Evolutionary conservation across 2,797 vertebrate genomes (phyloP), one percentile per base, ranked within the genome.

Genomic region (Pipistrellus kuhlii): DNA sequence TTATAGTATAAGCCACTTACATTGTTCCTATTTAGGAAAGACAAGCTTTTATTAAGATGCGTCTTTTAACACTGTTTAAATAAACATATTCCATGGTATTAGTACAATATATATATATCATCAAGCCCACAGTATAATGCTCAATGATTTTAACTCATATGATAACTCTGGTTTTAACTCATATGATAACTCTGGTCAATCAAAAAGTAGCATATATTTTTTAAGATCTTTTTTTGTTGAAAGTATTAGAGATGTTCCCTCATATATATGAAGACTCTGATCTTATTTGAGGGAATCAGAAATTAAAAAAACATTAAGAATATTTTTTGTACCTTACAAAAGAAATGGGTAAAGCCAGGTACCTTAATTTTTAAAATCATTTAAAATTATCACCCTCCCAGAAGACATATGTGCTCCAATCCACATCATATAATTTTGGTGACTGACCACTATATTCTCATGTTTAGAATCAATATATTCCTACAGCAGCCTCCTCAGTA

Each of bases 361-460:
- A 78, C 41, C 6, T 62, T 94, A 44, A 76, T 91, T 62, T 94
- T 73, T 38, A 46, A 95, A 80, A 78, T 71, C 59, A 75, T 38
- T 76, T 88, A 72, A 94, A 91, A 44, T 85, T 2, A 7, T 86
- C 5, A 57, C 4, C 11, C 21, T 55, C 25, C 27, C 73, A 75
- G 27, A 93, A 95, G 41, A 59, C 17, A 46, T 25, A 44, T 8
- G 27, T 64, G 17, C 14, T 77, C 3, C 23, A 72, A n/a, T 10
- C 10, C 20, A 20, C 1, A 62, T 5, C 14, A 23, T n/a, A 8
- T n/a, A 46, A 73, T 86, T 57, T 93, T 11, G 1, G 84, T 23
- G 53, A 38, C 57, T 75, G n/a, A 69, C 13, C 8, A 78, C 25
- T 81, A 7, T 72, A 57, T 72, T 88, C 30, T 51, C 41, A 62